These are phyloP conservation scores for Turdus rufiventris DNA, from an alignment of 2,113 vertebrate genomes.

Conservation along the genomic window DNA sequence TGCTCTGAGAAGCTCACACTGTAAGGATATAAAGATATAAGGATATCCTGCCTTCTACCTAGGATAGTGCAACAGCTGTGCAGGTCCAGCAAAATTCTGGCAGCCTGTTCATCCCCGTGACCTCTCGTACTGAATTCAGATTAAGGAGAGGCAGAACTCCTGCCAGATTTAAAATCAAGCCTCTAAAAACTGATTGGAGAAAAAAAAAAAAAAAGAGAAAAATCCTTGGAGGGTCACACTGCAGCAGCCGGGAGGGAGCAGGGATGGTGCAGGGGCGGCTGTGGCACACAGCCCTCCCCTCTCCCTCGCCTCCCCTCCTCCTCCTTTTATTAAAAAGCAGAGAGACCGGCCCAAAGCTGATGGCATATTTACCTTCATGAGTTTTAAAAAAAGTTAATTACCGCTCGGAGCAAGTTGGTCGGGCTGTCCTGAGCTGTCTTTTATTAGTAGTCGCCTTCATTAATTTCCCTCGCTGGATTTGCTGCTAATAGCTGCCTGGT, in stretches of 20 bases:
- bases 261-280: conserved; percentile 7
- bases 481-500: conserved; percentile 79
- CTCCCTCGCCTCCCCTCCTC: not conserved
- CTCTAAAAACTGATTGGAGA: not conserved
- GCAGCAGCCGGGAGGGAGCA: not conserved
- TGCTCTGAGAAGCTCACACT: not conserved
- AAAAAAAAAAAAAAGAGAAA: too few species aligned
- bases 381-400: conserved; percentile 81
- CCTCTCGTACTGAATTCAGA: not conserved
- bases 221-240: not conserved
- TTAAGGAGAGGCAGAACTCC: not conserved
- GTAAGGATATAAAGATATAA: not conserved
- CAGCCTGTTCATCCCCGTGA: not conserved
- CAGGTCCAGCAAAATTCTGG: not conserved
- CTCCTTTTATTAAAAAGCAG: conserved; percentile 70
- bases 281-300: not conserved
- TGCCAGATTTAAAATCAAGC: not conserved
- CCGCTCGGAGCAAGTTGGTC: conserved; percentile 78
- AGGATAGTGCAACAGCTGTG: not conserved
- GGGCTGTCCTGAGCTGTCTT: conserved; percentile 78
- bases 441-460: conserved; percentile 82
- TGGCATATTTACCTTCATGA: conserved; percentile 79
- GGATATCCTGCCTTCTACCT: not conserved
- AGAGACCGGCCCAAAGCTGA: conserved; percentile 63
- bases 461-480: conserved; percentile 83